Evolutionary conservation across 2,888 invertebrate genomes (phyloP).

Genomic region (Macropis europaea): DNA sequence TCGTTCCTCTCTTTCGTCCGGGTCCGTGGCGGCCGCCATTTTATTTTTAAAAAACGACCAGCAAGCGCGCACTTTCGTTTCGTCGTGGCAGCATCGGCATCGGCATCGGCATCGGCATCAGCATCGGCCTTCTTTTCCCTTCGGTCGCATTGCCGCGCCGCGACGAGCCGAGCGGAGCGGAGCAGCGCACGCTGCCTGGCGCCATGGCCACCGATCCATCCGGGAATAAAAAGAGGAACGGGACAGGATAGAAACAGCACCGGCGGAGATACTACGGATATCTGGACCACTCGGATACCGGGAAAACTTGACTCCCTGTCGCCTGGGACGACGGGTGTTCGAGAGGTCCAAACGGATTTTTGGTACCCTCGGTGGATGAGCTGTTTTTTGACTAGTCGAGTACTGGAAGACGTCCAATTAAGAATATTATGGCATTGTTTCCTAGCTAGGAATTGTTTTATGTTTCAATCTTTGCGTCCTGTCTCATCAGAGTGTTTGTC

Average conservation of each 20-base stretch:
- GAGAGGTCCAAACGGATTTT: too few relatives aligned
- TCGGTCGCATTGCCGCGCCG: constrained; percentile 52
- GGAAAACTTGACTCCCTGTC: too few relatives aligned
- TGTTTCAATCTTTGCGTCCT: too few relatives aligned
- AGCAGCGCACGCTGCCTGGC: too few relatives aligned
- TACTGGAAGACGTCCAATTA: too few relatives aligned
- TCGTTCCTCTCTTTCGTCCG: constrained; percentile 59
- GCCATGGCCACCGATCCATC: constrained; percentile 71
- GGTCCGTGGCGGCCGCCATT: constrained; percentile 73
- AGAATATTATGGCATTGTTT: too few relatives aligned
- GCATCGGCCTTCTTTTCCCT: constrained; percentile 1
- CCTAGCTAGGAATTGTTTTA: too few relatives aligned
- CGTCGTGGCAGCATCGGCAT: constrained; percentile 56
- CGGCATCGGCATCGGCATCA: constrained; percentile 16
- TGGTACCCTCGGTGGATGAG: too few relatives aligned
- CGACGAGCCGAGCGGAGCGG: too few relatives aligned
- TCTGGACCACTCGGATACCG: constrained; percentile 37
- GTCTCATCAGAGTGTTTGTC: too few relatives aligned
- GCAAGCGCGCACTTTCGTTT: constrained; percentile 71
- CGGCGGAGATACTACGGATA: constrained; percentile 38
- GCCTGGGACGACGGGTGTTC: too few relatives aligned
- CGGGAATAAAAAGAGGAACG: constrained; percentile 19
- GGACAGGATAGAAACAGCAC: constrained; percentile 32
- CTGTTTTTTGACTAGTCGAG: too few relatives aligned
- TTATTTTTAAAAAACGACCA: constrained; percentile 75